Conservation (phyloP, 2,888 invertebrate species). For the Oscheius myriophilus region DNA sequence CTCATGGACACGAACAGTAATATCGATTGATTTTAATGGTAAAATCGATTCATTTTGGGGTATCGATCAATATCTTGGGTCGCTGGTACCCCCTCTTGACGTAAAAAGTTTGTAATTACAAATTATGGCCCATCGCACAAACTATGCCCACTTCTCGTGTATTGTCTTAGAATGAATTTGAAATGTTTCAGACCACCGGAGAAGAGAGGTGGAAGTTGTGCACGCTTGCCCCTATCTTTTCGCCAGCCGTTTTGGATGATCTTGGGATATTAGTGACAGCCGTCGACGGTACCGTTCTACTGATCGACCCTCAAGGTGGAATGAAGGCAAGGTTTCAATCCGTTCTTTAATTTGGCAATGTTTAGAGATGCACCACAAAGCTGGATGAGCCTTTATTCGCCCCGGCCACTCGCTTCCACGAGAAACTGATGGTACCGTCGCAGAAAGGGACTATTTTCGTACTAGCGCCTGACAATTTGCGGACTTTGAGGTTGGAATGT, state of each 20-base stretch:
- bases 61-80: too few species aligned
- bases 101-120: too few species aligned
- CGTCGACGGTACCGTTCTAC: constrained; percentile 5
- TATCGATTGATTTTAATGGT: too few species aligned
- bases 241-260: constrained; percentile 5
- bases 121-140: too few species aligned
- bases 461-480: neutral
- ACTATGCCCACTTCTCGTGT: too few species aligned
- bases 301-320: neutral
- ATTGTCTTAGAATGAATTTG: too few species aligned
- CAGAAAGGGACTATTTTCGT: constrained; percentile 12
- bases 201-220: too few species aligned
- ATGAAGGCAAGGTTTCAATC: neutral
- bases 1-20: too few species aligned
- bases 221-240: neutral
- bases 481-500: neutral
- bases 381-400: constrained; percentile 16
- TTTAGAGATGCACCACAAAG: neutral
- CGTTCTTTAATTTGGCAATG: neutral
- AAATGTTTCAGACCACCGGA: too few species aligned
- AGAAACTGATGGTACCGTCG: neutral
- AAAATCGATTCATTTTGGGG: too few species aligned
- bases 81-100: too few species aligned
- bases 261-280: neutral
- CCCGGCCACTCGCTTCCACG: neutral